phyloP scores from a whole-genome alignment of 2,113 vertebrate genomes.

The Oceanodroma tethys region DNA sequence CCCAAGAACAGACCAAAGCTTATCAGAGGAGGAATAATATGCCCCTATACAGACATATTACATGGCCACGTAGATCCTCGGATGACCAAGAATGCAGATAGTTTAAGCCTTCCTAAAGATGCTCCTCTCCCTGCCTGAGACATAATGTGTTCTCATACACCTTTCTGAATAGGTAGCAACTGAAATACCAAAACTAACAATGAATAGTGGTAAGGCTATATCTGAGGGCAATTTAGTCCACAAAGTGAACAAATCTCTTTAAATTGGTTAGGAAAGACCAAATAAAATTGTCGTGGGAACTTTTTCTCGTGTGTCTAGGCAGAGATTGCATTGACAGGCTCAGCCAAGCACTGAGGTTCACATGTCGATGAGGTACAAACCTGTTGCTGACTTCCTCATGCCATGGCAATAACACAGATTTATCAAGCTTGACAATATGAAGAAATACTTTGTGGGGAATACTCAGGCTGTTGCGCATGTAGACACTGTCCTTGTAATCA shows the following conservation, averaged over 20 bases:
- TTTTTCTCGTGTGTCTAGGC: background rate
- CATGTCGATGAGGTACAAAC: background rate
- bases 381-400: background rate
- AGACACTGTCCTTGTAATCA: background rate
- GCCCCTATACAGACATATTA: background rate
- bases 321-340: background rate
- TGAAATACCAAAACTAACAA: background rate
- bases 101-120: background rate
- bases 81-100: background rate
- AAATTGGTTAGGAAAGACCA: background rate
- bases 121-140: background rate
- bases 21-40: background rate
- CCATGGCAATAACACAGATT: background rate
- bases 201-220: background rate
- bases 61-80: background rate
- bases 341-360: background rate
- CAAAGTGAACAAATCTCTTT: background rate
- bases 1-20: background rate
- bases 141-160: background rate
- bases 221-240: background rate
- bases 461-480: background rate
- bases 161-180: background rate
- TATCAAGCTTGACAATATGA: background rate
- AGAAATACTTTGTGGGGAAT: background rate
- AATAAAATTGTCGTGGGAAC: background rate